These are phyloP conservation scores for Pholis gunnellus DNA, from an alignment of 2,113 vertebrate species.

Conservation along the genomic window DNA sequence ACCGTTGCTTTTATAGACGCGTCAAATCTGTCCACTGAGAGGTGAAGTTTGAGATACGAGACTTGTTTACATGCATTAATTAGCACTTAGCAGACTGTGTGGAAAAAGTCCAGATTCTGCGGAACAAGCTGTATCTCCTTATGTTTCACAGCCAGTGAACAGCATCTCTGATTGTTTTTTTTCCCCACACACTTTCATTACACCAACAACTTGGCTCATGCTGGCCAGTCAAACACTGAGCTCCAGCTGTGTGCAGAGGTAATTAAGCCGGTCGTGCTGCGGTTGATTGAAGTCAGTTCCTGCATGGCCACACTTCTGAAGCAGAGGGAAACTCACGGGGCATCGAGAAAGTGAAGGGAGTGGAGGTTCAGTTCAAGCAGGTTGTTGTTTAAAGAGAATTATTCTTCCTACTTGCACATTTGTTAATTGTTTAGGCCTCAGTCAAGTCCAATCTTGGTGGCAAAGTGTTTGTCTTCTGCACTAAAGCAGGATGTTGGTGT, in stretches of 20 bases:
- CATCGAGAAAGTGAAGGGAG: not conserved
- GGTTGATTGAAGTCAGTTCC: not conserved
- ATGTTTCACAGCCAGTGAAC: slow-evolving; percentile 38
- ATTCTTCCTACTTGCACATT: not conserved
- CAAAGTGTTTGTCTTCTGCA: not conserved
- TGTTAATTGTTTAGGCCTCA: not conserved
- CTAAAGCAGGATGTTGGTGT: not conserved
- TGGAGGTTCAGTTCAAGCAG: not conserved
- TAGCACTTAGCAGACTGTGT: slow-evolving; percentile 59
- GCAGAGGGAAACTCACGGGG: not conserved
- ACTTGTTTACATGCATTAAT: slow-evolving; percentile 55
- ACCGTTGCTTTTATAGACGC: slow-evolving; percentile 26
- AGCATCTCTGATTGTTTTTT: slow-evolving; percentile 21
- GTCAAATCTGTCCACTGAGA: slow-evolving; percentile 37
- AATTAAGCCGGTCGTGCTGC: slow-evolving; percentile 23
- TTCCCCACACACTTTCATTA: slow-evolving; percentile 31
- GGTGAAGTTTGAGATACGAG: slow-evolving; percentile 40
- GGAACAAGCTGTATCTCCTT: slow-evolving; percentile 37
- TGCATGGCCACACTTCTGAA: not conserved
- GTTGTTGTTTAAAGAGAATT: not conserved
- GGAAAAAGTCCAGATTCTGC: slow-evolving; percentile 40
- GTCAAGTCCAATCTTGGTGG: not conserved
- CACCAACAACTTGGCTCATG: slow-evolving; percentile 27
- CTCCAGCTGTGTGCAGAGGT: slow-evolving; percentile 21
- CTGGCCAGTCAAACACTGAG: not conserved